Base-by-base conservation (phyloP, 64 coral and sea anemone genomes). In the Pocillopora verrucosa region DNA sequence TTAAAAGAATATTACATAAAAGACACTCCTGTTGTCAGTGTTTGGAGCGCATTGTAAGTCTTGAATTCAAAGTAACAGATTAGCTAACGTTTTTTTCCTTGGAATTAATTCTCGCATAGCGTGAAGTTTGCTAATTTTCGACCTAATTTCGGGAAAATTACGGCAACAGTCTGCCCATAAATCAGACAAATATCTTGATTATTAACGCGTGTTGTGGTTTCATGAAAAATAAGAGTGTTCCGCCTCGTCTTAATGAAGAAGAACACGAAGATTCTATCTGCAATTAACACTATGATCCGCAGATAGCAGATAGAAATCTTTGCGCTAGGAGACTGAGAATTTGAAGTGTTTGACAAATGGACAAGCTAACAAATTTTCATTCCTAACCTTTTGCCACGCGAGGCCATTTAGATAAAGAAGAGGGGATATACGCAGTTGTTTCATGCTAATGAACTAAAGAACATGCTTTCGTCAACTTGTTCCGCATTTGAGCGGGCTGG, bases 151-250 rank as follows among this genome's bases (percentile, higher is more conserved):
- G 22, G 5, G 26, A 51, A 51, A 79, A 51, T 59, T 79, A 51
- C 10, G 19, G 51, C 7, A 59, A 59, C 1, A 59, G 59, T 79
- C 51, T 59, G 41, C 41, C 7, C 41, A 51, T 51, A 51, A 51
- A 51, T 59, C 16, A 60, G 51, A 79, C 59, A 79, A 79, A 1
- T 22, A 79, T 59, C 76, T 79, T 57, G 56, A 79, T 79, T 59
- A 79, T 22, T 56, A 15, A 59, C 41, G 76, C 56, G 22, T 25
- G 22, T 79, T 56, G 16, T 59, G 76, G 51, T 19, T 78, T 57
- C 51, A 12, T 77, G 12, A 56, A 77, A 56, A 56, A 77, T 77
- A 60, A 60, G 61, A 69, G 65, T 25, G 65, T n/a, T 69, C 24
- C 24, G 9, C 41, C 41, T 51, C 59, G 51, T 79, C 59, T 16